Evolutionary conservation across 2,797 vertebrate species (phyloP).

Genomic region (Sparidentex hasta): DNA sequence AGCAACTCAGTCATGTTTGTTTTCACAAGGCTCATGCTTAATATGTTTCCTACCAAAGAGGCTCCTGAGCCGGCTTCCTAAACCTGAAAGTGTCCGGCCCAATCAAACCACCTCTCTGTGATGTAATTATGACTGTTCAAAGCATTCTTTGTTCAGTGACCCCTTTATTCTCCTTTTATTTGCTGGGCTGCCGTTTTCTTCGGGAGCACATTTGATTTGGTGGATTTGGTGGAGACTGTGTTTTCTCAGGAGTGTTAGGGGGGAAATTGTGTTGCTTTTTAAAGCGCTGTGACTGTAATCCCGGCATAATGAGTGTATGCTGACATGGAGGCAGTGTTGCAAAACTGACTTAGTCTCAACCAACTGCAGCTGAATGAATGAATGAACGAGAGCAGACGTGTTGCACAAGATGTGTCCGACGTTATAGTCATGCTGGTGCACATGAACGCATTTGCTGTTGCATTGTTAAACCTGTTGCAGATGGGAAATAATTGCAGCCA

Average conservation of each 20-base stretch:
- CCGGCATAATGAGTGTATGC: constrained; percentile 77
- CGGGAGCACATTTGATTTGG: constrained; percentile 74
- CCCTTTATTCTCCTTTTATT: constrained; percentile 69
- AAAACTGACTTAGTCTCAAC: constrained; percentile 69
- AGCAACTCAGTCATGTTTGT: constrained; percentile 51
- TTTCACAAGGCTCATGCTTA: constrained; percentile 47
- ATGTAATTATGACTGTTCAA: constrained; percentile 85
- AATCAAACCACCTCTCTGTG: constrained; percentile 76
- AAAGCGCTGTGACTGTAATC: constrained; percentile 80
- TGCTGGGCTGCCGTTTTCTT: constrained; percentile 67
- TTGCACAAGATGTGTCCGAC: constrained; percentile 20
- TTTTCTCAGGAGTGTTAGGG: constrained; percentile 75
- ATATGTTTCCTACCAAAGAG: constrained; percentile 43
- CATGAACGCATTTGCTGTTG: not conserved
- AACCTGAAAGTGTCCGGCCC: constrained; percentile 76
- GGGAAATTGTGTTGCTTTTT: constrained; percentile 70
- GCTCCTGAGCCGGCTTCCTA: constrained; percentile 49
- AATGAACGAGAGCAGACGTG: constrained; percentile 12
- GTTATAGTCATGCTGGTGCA: not conserved
- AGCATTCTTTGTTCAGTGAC: constrained; percentile 87
- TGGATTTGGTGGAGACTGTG: constrained; percentile 63
- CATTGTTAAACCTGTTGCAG: constrained; percentile 17
- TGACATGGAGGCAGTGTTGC: constrained; percentile 72
- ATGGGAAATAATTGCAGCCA: constrained; percentile 28
- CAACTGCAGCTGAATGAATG: constrained; percentile 46